Base-by-base conservation (phyloP, 2,888 invertebrate species). In the Drosophila helvetica region DNA sequence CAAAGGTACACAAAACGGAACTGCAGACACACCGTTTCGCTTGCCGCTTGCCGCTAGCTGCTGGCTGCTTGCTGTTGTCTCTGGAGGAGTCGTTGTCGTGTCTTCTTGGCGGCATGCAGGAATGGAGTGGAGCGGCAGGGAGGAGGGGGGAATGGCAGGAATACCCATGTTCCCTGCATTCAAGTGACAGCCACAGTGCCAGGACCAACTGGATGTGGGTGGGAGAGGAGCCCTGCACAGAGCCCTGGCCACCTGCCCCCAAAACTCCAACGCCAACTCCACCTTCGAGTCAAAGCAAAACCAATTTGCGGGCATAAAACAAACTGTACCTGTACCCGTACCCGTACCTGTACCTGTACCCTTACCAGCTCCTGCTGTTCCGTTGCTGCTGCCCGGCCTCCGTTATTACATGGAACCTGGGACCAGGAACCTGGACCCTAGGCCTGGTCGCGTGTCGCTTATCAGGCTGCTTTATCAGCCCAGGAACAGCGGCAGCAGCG, bases 271-370 rank as follows among this genome's bases (percentile, higher is more conserved):
- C 12, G 15, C 38, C n/a, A n/a, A n/a, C 9, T 22, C 4, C 43
- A 30, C 19, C 51, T 62, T 27, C 54, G 51, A 56, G 54, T 57
- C 53, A 64, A 63, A 70, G 73, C 59, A 70, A 61, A 86, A 88
- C 80, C 82, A 83, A 83, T 88, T 88, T 83, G 86, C 88, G 88
- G 86, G 65, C 74, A 86, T 74, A 88, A 83, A 88, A 83, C 87
- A 83, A 88, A 88, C 88, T 83, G 60, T 67, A 72, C 65, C 69
- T 56, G 75, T 55, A 47, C 56, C 55, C 19, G 51, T 54, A 54
- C 47, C 57, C 65, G 7, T 56, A 30, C 48, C 52, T 56, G 75
- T 55, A 47, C 56, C 55, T 27, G 51, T 54, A 54, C 47, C 57
- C 65, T n/a, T 56, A 30, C 48, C 52, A 33, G 51, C 54, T 58